Evolutionary conservation across 2,113 vertebrate genomes (phyloP).

Genomic region (Centropus bengalensis): DNA sequence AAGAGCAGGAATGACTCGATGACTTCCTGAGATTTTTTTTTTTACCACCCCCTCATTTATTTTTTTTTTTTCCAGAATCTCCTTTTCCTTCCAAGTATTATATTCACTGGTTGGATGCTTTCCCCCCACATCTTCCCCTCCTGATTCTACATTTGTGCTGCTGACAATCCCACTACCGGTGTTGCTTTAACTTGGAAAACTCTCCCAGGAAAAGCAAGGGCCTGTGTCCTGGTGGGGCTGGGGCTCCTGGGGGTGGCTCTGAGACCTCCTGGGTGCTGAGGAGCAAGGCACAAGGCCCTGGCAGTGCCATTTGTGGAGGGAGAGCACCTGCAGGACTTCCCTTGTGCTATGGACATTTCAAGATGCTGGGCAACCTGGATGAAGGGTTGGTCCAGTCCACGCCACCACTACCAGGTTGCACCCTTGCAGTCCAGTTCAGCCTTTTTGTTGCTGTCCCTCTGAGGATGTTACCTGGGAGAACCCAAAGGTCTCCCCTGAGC

Average conservation of each 20-base stretch:
- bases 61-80: constrained; percentile 38
- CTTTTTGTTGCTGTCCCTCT: background rate
- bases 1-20: constrained; percentile 69
- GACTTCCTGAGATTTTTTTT: constrained; percentile 68
- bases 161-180: constrained; percentile 45
- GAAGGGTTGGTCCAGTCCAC: background rate
- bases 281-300: background rate
- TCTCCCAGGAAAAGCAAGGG: background rate
- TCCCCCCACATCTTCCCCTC: constrained; percentile 61
- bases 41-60: constrained; percentile 57
- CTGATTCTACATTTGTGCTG: constrained; percentile 53
- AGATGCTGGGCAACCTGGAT: background rate
- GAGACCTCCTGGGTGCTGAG: background rate
- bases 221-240: background rate
- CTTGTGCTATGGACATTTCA: background rate
- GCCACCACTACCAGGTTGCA: background rate
- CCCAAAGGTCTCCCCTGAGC: background rate
- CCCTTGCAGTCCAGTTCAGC: fast-evolving
- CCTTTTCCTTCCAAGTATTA: constrained; percentile 74
- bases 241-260: background rate
- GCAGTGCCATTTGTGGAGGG: fast-evolving
- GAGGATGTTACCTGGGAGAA: background rate
- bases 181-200: constrained; percentile 30
- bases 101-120: constrained; percentile 60
- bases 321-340: background rate